These are phyloP conservation scores for Unio pictorum DNA, from an alignment of 2,888 invertebrate genomes.

Conservation along the genomic window DNA sequence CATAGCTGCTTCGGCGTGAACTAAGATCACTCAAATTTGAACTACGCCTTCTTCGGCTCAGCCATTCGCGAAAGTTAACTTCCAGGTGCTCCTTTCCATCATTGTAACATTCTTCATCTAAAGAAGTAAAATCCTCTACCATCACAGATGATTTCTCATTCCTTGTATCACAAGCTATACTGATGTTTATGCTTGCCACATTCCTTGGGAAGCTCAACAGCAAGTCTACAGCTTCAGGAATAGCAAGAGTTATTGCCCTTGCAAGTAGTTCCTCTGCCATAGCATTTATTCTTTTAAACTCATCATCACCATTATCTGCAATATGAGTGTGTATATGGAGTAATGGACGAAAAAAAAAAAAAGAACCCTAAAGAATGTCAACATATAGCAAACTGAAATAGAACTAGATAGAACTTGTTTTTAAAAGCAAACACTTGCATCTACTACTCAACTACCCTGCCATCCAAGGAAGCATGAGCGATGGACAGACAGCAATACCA, in stretches of 20 bases:
- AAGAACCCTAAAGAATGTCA: too few relatives aligned
- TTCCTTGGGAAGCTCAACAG: background rate
- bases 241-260: constrained; percentile 30
- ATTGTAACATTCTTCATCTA: constrained; percentile 5
- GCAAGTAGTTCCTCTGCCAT: constrained; percentile 34
- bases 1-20: constrained; percentile 73
- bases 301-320: too few relatives aligned
- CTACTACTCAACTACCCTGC: too few relatives aligned
- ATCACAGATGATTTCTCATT: background rate
- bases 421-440: too few relatives aligned
- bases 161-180: background rate
- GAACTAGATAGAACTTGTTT: too few relatives aligned
- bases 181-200: background rate
- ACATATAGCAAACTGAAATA: too few relatives aligned
- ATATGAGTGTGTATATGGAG: too few relatives aligned
- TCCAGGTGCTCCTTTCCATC: constrained; percentile 46
- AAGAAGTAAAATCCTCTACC: background rate
- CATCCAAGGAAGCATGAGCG: too few relatives aligned
- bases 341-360: too few relatives aligned
- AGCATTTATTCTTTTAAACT: constrained; percentile 2
- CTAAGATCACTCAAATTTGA: constrained; percentile 65
- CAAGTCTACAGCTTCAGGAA: constrained; percentile 15
- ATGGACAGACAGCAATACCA: too few relatives aligned
- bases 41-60: constrained; percentile 59
- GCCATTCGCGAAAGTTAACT: constrained; percentile 57